Conservation (phyloP, 2,113 vertebrate species). For the Salvator merianae region DNA sequence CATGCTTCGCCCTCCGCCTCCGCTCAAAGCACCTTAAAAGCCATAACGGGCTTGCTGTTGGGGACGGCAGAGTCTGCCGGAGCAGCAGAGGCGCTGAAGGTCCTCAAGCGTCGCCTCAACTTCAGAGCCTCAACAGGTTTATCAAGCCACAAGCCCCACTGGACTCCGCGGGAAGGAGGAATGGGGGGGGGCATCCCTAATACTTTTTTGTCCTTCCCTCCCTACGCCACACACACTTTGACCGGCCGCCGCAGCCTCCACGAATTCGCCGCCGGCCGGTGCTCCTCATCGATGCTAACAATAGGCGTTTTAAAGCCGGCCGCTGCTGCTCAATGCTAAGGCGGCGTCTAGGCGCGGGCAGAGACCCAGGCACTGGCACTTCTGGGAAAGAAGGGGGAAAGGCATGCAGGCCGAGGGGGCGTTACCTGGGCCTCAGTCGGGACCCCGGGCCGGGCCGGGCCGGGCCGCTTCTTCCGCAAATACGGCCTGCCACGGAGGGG, state of each 20-base stretch:
- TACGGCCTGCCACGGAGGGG: neutral
- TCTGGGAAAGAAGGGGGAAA: neutral
- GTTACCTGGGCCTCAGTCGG: constrained; percentile 19
- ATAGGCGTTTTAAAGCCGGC: neutral
- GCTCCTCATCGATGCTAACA: too few relatives aligned
- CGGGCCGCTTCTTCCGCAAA: neutral
- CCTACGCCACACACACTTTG: neutral
- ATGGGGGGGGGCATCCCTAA: neutral
- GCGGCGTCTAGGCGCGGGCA: neutral
- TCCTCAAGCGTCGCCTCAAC: neutral
- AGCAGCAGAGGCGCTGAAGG: neutral
- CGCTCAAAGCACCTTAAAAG: neutral
- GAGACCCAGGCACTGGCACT: neutral
- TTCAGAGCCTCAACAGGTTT: neutral
- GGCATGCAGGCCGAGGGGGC: neutral
- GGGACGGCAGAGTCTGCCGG: neutral
- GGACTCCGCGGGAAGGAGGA: neutral
- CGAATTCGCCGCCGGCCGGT: too few relatives aligned
- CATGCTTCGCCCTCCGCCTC: too few relatives aligned
- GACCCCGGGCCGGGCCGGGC: neutral
- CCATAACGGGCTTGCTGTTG: neutral
- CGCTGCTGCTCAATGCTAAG: too few relatives aligned
- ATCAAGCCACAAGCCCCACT: neutral
- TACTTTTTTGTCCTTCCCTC: neutral
- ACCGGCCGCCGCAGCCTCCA: neutral